Percentiles rank a stretch among this genome's conserved stretches.
Evolutionary conservation across 2,797 vertebrate species (phyloP).

Genomic region (Champsocephalus gunnari): DNA sequence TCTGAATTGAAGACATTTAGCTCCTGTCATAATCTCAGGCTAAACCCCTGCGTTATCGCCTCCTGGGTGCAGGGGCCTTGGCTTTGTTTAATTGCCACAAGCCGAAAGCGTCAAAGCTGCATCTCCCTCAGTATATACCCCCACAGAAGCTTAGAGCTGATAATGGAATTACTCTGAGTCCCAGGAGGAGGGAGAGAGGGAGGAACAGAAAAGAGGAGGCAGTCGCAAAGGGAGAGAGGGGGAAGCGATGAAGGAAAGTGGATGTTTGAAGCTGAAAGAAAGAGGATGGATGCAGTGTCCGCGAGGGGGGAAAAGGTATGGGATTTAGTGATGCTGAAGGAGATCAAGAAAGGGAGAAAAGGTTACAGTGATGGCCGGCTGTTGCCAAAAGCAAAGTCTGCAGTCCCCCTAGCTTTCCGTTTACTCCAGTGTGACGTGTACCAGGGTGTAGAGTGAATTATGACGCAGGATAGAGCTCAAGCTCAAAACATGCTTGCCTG

Average conservation of each 20-base stretch:
- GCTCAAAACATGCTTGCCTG: conserved; percentile 53
- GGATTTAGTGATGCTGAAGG: conserved; percentile 31
- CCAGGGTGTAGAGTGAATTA: conserved; percentile 56
- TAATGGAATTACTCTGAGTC: conserved; percentile 83
- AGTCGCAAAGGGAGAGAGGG: conserved; percentile 34
- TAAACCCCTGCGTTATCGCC: conserved; percentile 76
- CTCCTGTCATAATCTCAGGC: conserved; percentile 72
- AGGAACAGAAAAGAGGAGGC: conserved; percentile 46
- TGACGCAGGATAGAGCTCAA: conserved; percentile 54
- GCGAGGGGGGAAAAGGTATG: conserved; percentile 5
- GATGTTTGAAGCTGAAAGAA: conserved; percentile 40
- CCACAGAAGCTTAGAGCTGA: conserved; percentile 78
- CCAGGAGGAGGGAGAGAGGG: conserved; percentile 54
- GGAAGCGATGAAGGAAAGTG: conserved; percentile 47
- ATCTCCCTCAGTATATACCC: conserved; percentile 79
- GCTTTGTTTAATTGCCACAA: conserved; percentile 82
- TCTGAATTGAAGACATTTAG: conserved; percentile 75
- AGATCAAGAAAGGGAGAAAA: conserved; percentile 29
- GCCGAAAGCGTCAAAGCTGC: conserved; percentile 72
- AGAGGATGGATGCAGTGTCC: conserved; percentile 37
- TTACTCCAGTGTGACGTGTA: conserved; percentile 66
- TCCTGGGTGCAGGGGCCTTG: conserved; percentile 68
- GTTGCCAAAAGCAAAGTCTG: conserved; percentile 55
- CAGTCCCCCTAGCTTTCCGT: conserved; percentile 43
- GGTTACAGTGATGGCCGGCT: conserved; percentile 37